Evolutionary conservation across 2,888 invertebrate genomes (phyloP).

Genomic region (Tuta absoluta): DNA sequence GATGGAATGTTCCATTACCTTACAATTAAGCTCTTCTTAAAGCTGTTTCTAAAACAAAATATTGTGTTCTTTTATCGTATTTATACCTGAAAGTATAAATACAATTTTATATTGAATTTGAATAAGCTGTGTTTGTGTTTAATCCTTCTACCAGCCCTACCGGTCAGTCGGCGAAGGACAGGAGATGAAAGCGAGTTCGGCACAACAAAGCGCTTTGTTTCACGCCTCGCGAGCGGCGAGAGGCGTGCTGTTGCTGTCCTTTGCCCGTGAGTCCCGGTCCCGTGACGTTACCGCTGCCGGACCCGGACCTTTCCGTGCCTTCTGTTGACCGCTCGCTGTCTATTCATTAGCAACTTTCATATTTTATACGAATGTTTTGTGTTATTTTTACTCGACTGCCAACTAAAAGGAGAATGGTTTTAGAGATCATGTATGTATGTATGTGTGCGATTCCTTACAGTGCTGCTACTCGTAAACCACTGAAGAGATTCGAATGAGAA

Average conservation of each 20-base stretch:
- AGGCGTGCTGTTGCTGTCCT: slow-evolving; percentile 20
- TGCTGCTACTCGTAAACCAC: no score
- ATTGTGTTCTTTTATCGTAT: background rate
- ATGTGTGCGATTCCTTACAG: no score
- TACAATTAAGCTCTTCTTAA: no score
- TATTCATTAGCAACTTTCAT: slow-evolving; percentile 1
- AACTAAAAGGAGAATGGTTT: no score
- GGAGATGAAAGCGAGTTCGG: slow-evolving; percentile 68
- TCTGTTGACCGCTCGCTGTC: background rate
- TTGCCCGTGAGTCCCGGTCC: slow-evolving; percentile 23
- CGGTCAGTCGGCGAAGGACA: slow-evolving; percentile 47
- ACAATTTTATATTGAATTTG: background rate
- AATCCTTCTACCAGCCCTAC: slow-evolving; percentile 3
- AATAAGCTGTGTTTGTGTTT: background rate
- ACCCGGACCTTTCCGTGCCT: background rate
- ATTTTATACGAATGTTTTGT: background rate
- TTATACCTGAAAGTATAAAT: background rate
- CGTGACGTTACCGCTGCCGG: slow-evolving; percentile 14
- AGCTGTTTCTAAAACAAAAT: no score
- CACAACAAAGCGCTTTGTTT: slow-evolving; percentile 72
- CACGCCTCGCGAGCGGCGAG: slow-evolving; percentile 40
- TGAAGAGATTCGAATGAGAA: no score
- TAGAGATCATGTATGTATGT: no score
- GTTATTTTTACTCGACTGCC: background rate
- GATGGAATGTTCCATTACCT: no score